A percentile compares a stretch with the other conserved stretches of the same genome.
Evolutionary conservation across 2,888 invertebrate species (phyloP).

Genomic region (Steinernema carpocapsae): DNA sequence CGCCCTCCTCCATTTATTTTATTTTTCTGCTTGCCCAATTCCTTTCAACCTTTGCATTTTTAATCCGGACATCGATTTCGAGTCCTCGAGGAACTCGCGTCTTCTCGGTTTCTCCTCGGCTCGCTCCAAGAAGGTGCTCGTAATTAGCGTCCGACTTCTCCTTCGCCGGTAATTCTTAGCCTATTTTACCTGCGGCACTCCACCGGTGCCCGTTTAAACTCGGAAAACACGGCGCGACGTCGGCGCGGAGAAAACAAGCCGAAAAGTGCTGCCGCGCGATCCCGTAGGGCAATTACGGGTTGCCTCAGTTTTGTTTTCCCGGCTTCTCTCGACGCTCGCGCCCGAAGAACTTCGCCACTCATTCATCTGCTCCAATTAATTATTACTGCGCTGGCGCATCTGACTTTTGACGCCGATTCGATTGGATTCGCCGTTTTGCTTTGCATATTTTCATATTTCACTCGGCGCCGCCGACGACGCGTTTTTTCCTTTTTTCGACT

Average conservation of each 20-base stretch:
- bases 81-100: not conserved
- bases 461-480: too few species aligned
- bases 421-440: not conserved
- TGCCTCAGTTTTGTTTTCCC: conserved; percentile 23
- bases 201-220: not conserved
- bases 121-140: conserved; percentile 11
- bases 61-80: conserved; percentile 24
- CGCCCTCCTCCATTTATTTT: too few species aligned
- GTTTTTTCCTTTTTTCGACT: too few species aligned
- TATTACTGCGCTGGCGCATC: conserved; percentile 22
- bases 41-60: conserved; percentile 25
- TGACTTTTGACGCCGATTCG: not conserved
- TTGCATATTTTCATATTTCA: not conserved
- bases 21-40: too few species aligned
- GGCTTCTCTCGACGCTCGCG: not conserved
- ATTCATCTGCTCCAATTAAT: conserved; percentile 30
- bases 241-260: not conserved
- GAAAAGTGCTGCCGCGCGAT: conserved; percentile 30
- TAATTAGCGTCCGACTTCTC: conserved; percentile 13
- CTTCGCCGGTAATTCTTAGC: not conserved
- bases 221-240: not conserved
- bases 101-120: not conserved
- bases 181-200: not conserved
- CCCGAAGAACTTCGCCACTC: conserved; percentile 17
- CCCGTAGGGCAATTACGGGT: conserved; percentile 29